Percentiles rank a stretch among this genome's conserved stretches.
Evolutionary conservation across 2,797 vertebrate species (phyloP).

Genomic region (Enteromius thamalakanensis): DNA sequence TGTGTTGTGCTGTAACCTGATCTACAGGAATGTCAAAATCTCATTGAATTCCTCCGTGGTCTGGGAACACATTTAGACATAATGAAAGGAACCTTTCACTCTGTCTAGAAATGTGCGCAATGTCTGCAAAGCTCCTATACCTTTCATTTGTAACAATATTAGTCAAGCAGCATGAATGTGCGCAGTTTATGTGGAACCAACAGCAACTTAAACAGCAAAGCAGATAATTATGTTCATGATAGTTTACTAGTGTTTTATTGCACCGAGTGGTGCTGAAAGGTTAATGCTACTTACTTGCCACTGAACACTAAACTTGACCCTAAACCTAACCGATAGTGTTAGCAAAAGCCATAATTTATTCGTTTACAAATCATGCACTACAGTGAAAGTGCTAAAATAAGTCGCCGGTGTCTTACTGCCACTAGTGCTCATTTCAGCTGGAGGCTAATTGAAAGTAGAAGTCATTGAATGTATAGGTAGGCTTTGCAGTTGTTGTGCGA

Average conservation of each 20-base stretch:
- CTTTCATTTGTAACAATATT: not conserved
- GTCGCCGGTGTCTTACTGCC: not conserved
- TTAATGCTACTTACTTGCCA: too few relatives aligned
- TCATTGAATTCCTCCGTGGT: conserved; percentile 6
- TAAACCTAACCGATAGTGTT: not conserved
- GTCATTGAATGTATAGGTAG: not conserved
- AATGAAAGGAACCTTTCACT: not conserved
- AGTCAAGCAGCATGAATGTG: not conserved
- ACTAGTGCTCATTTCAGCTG: not conserved
- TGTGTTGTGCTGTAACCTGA: conserved; percentile 41
- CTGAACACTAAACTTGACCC: not conserved
- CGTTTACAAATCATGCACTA: not conserved
- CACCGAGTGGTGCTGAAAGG: not conserved
- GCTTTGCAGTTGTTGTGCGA: too few relatives aligned
- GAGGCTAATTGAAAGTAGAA: not conserved
- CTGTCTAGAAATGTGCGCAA: not conserved
- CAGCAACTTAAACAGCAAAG: not conserved
- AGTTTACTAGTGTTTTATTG: not conserved
- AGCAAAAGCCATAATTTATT: not conserved
- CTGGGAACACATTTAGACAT: not conserved
- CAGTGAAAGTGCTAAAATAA: too few relatives aligned
- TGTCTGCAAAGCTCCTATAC: not conserved
- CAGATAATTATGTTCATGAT: not conserved
- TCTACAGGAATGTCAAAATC: conserved; percentile 43
- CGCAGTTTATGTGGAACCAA: not conserved